Base-by-base conservation (phyloP, 2,797 vertebrate species). In the Catamblyrhynchus diadema region DNA sequence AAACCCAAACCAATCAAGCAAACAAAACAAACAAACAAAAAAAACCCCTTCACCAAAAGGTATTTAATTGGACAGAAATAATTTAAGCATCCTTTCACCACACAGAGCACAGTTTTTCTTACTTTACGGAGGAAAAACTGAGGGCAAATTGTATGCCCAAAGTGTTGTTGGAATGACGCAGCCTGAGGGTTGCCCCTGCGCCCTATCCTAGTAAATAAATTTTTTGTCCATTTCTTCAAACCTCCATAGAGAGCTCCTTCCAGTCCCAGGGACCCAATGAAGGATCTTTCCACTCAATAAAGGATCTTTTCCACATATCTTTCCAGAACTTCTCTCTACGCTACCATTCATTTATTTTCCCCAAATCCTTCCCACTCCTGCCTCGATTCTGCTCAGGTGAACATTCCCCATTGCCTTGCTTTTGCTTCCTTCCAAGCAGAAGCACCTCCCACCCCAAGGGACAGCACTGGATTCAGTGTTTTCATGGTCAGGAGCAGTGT, bases 1-100 rank as follows among this genome's bases (percentile, higher is more conserved):
- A 77, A 69, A 8, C 10, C 5, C 14, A 37, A 62, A 69, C 4
- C 13, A 54, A 33, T 7, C 17, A 53, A 45, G 33, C 2, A 61
- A 56, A 20, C 28, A 67, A 67, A 28, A 14, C 9, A 10, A 35
- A 54, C 30, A n/a, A n/a, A 21, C 10, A 25, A 13, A 15, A 12
- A 23, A 33, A 25, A 4, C 6, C 0, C 1, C 11, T 14, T 14
- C 21, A 19, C 6, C 14, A 33, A 48, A 41, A 77, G 3, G 9
- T 42, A 5, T 64, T 86, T 89, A 78, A 53, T 32, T 45, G 24
- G 16, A 30, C 14, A 67, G 27, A 37, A 45, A 35, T 44, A 2
- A 45, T 37, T 37, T 45, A 16, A 32, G 1, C 27, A 56, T 65
- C 18, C 2, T 72, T 91, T 61, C 7, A 70, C 5, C 16, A 45